Percentiles rank a stretch among this genome's conserved stretches.
Evolutionary conservation across 1,140 invertebrate genomes (phyloP).

Genomic region (Ectropis grisescens): DNA sequence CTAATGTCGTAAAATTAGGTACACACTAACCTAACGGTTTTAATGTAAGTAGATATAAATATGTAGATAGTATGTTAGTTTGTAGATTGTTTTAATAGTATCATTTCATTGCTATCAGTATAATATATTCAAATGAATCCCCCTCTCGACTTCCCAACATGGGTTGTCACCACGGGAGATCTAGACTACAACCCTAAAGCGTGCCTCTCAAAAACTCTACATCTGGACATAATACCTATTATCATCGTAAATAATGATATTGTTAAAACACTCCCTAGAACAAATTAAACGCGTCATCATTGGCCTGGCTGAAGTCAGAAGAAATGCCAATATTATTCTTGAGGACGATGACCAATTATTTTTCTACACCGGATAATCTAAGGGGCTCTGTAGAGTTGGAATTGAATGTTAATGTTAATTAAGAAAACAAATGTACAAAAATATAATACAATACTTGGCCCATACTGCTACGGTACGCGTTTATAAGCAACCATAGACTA

Average conservation of each 20-base stretch:
- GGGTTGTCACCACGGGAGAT: slow-evolving; percentile 22
- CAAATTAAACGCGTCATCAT: slow-evolving; percentile 1
- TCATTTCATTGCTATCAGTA: no score
- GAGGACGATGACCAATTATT: slow-evolving; percentile 1
- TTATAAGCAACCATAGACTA: no score
- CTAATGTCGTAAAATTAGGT: no score
- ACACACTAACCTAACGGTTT: no score
- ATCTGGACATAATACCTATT: slow-evolving; percentile 2
- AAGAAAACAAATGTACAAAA: no score
- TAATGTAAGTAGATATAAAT: no score
- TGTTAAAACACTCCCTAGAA: not conserved
- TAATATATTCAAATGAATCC: no score
- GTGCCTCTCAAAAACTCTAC: slow-evolving; percentile 5
- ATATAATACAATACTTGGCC: no score
- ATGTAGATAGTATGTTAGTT: no score
- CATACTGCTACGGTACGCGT: no score
- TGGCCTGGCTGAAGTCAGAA: slow-evolving; percentile 1
- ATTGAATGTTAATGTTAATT: no score
- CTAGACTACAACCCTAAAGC: slow-evolving; percentile 17
- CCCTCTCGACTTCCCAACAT: slow-evolving; percentile 17
- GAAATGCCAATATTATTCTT: not conserved
- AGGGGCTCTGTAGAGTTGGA: slow-evolving; percentile 1
- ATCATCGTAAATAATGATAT: not conserved
- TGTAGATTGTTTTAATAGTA: no score
- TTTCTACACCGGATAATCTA: slow-evolving; percentile 1